Evolutionary conservation across 1,140 invertebrate species (phyloP).

Genomic region (Caerostris darwini): DNA sequence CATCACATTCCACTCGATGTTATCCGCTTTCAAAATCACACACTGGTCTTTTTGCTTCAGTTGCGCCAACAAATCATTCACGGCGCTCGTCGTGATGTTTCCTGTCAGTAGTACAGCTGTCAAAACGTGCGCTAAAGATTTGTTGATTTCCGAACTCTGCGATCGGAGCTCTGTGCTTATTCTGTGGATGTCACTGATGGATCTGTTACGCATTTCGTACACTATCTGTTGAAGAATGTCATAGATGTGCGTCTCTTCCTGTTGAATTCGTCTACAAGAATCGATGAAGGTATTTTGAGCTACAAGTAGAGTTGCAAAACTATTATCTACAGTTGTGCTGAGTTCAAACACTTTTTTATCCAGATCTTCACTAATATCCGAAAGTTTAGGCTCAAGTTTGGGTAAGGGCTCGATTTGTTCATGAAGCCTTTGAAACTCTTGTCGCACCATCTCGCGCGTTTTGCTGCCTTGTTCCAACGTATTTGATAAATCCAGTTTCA

Average conservation of each 20-base stretch:
- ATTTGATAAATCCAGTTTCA: conserved; percentile 56
- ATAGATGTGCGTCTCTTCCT: conserved; percentile 85
- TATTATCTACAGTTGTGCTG: conserved; percentile 81
- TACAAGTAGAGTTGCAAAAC: conserved; percentile 84
- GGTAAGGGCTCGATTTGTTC: conserved; percentile 75
- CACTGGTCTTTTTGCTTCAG: conserved; percentile 34
- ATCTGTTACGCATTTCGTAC: conserved; percentile 85
- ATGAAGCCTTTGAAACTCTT: conserved; percentile 72
- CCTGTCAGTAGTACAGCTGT: conserved; percentile 29
- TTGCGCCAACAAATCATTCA: conserved; percentile 30
- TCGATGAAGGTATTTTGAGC: conserved; percentile 85
- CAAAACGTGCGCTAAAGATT: conserved; percentile 51
- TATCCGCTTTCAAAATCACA: conserved; percentile 16
- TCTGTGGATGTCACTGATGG: conserved; percentile 50
- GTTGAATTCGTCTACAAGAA: conserved; percentile 85
- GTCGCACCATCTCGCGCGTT: conserved; percentile 67
- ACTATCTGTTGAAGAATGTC: conserved; percentile 85
- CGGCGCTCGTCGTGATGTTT: conserved; percentile 38
- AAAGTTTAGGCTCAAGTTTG: conserved; percentile 54
- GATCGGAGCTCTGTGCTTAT: conserved; percentile 61
- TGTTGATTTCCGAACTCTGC: conserved; percentile 50
- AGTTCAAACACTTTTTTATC: conserved; percentile 79
- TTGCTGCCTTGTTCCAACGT: conserved; percentile 74
- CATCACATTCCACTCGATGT: conserved; percentile 14
- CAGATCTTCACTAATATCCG: conserved; percentile 79